Conservation (phyloP, 2,888 invertebrate genomes). For the Chrysolina americana region DNA sequence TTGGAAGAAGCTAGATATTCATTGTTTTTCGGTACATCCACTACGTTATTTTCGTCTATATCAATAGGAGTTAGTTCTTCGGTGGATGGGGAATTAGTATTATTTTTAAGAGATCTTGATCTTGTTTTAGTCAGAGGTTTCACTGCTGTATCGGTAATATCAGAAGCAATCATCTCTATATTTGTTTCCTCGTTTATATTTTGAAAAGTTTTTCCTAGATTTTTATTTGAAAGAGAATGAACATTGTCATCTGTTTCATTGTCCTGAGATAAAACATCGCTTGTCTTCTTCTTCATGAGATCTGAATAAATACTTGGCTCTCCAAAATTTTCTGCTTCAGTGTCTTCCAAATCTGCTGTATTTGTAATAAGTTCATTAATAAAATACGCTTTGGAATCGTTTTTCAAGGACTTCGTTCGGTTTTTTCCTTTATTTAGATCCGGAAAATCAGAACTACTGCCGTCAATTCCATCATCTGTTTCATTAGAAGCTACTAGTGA, state of each 20-base stretch:
- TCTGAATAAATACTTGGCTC: neutral
- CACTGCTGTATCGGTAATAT: neutral
- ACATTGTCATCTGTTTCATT: neutral
- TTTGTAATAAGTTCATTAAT: neutral
- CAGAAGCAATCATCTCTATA: neutral
- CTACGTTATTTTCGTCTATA: neutral
- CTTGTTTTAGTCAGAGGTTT: neutral
- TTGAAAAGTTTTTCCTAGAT: neutral
- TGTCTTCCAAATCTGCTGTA: neutral
- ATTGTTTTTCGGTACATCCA: neutral
- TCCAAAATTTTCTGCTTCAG: neutral
- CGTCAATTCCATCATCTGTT: neutral
- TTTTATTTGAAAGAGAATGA: neutral
- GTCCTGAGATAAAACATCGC: neutral
- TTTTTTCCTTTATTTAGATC: neutral
- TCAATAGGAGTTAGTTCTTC: neutral
- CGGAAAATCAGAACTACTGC: neutral
- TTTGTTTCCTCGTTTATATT: neutral
- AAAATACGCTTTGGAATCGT: conserved; percentile 1
- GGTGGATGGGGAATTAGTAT: neutral
- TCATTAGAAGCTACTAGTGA: neutral
- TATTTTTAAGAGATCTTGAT: neutral
- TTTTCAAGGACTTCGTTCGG: conserved; percentile 1
- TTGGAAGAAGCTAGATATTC: neutral
- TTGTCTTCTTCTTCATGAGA: neutral